phyloP scores from a whole-genome alignment of 2,888 invertebrate genomes.

The Heliconius aoede region DNA sequence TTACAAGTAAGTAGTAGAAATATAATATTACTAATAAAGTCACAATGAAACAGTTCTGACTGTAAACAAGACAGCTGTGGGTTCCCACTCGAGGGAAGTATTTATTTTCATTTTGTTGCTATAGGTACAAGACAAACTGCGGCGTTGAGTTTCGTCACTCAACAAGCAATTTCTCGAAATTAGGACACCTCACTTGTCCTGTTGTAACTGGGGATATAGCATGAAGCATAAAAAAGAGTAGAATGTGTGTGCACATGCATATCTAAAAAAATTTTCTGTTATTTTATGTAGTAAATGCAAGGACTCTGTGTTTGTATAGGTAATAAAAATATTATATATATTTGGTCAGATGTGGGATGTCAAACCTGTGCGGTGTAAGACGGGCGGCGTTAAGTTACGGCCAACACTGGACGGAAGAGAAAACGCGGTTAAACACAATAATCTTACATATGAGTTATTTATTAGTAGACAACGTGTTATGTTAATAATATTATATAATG shows the following conservation, averaged over 20 bases:
- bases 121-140: too few species aligned
- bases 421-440: constrained; percentile 59
- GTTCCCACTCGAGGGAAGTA: too few species aligned
- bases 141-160: too few species aligned
- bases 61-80: neutral
- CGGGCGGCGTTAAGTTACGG: constrained; percentile 62
- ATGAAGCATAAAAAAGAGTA: neutral
- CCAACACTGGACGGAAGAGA: constrained; percentile 77
- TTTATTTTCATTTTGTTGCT: too few species aligned
- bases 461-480: neutral
- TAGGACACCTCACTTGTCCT: neutral
- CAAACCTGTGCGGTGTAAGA: constrained; percentile 49
- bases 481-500: neutral
- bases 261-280: neutral
- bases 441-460: neutral
- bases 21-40: neutral
- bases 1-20: neutral
- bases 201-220: neutral
- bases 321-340: constrained; percentile 10
- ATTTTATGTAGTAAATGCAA: constrained; percentile 7
- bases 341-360: constrained; percentile 22
- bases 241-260: neutral
- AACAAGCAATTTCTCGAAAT: neutral
- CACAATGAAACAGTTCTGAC: neutral
- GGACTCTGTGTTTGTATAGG: constrained; percentile 20